Conservation (phyloP, 2,113 vertebrate genomes). For the Acrocephalus arundinaceus region DNA sequence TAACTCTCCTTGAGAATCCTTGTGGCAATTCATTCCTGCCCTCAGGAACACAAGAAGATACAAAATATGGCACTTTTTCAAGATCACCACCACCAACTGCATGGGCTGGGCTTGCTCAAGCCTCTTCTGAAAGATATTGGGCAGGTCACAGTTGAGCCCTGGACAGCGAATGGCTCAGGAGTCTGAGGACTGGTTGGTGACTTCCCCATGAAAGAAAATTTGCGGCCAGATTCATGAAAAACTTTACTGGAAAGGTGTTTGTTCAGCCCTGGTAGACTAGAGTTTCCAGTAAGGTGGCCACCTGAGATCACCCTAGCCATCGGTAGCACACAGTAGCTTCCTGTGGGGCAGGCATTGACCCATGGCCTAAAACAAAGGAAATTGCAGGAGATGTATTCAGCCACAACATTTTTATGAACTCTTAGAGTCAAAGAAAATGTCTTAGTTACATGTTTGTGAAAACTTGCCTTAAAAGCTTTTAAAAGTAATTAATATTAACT, state of each 20-base stretch:
- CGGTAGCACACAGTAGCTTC: not conserved
- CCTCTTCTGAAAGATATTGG: not conserved
- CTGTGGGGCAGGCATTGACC: not conserved
- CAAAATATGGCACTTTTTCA: not conserved
- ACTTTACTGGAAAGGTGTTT: not conserved
- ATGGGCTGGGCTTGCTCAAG: not conserved
- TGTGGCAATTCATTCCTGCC: not conserved
- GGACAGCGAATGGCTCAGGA: fast-evolving
- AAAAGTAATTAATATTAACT: not conserved
- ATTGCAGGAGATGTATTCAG: not conserved
- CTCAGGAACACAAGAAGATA: not conserved
- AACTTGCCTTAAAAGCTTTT: conserved; percentile 7
- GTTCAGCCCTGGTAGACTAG: not conserved
- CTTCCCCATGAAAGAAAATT: not conserved
- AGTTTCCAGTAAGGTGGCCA: not conserved
- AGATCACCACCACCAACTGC: too few species aligned
- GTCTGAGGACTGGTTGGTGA: not conserved
- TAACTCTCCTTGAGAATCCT: not conserved
- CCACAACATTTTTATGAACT: not conserved
- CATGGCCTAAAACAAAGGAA: not conserved
- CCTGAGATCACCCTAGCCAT: not conserved
- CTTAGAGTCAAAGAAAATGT: not conserved
- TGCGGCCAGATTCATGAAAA: not conserved
- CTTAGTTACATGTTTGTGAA: not conserved
- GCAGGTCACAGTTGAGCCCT: not conserved